Evolutionary conservation across 2,888 invertebrate species (phyloP), one percentile per base, ranked within the genome.

Genomic region (Tuberolachnus salignus): DNA sequence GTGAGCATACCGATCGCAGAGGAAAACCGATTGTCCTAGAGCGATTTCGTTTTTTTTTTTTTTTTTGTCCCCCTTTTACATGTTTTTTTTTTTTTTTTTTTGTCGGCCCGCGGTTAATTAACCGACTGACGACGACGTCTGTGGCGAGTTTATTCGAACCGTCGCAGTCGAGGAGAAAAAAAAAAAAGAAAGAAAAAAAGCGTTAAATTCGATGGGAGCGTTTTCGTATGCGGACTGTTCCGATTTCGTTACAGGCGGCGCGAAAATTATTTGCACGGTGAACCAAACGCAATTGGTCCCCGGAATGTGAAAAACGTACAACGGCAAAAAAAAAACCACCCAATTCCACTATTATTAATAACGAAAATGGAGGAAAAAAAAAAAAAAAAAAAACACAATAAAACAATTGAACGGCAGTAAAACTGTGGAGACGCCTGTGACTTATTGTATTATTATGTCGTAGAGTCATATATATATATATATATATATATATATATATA

Each of bases 391-490:
- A 23, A 55, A 10, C 63, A 73, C 49, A 73, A 73, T 73, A 63
- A 73, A 73, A 73, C 73, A 73, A 73, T 73, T 11, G 73, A 42
- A 51, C 34, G 34, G 14, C 26, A n/a, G 26, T 59, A 51, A 9
- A 59, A 14, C 26, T 0, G 34, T 34, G 34, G 3, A 67, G 42
- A 73, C n/a, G 42, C n/a, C n/a, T n/a, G 42, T 63, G 53, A 64
- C 42, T 57, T 64, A 73, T 64, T 53, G 73, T 73, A 3, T 53
- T 34, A 21, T 42, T 9, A 34, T 53, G 42, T 42, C 63, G 42
- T 23, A 4, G 26, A n/a, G 34, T 34, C 34, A 6, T 34, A 4
- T 34, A 34, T n/a, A n/a, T n/a, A n/a, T n/a, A n/a, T n/a, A n/a
- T n/a, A n/a, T n/a, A n/a, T n/a, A n/a, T n/a, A n/a, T n/a, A n/a